Evolutionary conservation across 2,113 vertebrate species (phyloP).

Genomic region (Glaucidium brasilianum): DNA sequence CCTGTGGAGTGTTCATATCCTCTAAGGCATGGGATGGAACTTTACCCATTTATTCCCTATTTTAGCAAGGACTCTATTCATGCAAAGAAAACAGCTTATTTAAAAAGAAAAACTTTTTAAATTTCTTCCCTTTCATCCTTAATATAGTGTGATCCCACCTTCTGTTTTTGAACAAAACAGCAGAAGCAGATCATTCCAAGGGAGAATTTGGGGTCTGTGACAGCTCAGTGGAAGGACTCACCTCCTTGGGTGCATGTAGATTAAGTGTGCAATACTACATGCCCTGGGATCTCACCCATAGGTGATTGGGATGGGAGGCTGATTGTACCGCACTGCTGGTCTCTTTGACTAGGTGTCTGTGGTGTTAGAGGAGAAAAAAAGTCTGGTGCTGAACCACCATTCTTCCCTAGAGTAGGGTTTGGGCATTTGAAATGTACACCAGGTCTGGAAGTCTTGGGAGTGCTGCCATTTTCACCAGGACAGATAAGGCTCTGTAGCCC

Average conservation of each 20-base stretch:
- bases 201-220: background rate
- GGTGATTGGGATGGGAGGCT: background rate
- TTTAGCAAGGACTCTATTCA: background rate
- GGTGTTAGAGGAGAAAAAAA: background rate
- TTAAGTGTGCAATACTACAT: background rate
- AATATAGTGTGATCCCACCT: background rate
- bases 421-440: background rate
- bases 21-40: background rate
- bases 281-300: background rate
- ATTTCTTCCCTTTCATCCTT: background rate
- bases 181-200: background rate
- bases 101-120: background rate
- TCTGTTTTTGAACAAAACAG: background rate
- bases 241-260: background rate
- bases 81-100: background rate
- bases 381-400: background rate
- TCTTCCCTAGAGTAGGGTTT: background rate
- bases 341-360: background rate
- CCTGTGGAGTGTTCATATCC: background rate
- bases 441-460: background rate
- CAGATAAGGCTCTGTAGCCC: background rate
- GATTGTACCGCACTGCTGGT: background rate
- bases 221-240: background rate
- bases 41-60: background rate
- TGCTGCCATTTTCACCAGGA: background rate